phyloP scores from a whole-genome alignment of 2,888 invertebrate genomes.

The Aphelenchoides bicaudatus region DNA sequence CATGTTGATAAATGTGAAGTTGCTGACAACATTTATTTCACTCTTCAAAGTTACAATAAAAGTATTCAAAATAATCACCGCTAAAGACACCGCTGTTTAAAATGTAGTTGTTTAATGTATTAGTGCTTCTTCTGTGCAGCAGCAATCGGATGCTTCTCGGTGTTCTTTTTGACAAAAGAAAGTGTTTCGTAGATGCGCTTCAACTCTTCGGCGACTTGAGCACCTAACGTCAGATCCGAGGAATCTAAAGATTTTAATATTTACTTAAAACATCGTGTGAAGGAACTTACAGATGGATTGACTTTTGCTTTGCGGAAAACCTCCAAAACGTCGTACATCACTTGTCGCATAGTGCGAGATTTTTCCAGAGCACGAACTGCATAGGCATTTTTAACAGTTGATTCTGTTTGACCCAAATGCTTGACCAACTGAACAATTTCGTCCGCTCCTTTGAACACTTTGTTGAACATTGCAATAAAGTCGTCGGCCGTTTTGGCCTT shows the following conservation, averaged over 20 bases:
- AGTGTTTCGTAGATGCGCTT: constrained; percentile 12
- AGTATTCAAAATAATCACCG: too few species aligned
- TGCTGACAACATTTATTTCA: too few species aligned
- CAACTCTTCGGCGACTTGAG: constrained; percentile 2
- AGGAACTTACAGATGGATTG: neutral
- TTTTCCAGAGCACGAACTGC: neutral
- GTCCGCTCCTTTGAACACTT: neutral
- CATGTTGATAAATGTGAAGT: too few species aligned
- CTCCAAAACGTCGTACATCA: neutral
- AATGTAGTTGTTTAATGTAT: too few species aligned
- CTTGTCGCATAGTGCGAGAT: neutral
- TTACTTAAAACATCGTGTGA: neutral
- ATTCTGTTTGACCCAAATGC: neutral
- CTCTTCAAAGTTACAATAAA: too few species aligned
- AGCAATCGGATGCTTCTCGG: neutral
- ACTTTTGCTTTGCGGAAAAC: constrained; percentile 7
- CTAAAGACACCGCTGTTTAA: too few species aligned
- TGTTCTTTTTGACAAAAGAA: neutral
- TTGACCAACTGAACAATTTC: constrained; percentile 7
- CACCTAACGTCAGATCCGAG: constrained; percentile 1
- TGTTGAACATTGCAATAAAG: constrained; percentile 3
- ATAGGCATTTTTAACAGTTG: neutral
- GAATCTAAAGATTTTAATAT: neutral
- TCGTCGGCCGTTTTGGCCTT: constrained; percentile 7
- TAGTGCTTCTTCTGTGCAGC: too few species aligned